phyloP scores from a whole-genome alignment of 2,888 invertebrate genomes.

The Hartigia nigra region DNA sequence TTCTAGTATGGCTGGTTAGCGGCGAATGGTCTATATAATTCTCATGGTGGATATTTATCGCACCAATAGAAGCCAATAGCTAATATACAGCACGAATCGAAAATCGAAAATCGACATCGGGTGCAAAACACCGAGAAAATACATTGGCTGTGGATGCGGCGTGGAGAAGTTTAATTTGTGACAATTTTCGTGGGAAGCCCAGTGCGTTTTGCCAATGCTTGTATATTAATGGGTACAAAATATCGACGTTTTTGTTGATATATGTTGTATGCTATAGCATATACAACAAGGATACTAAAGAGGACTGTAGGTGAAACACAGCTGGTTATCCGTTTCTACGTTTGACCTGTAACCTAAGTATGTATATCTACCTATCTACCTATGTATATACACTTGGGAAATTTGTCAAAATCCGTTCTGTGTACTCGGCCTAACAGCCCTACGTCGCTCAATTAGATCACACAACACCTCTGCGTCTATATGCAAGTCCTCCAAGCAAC shows the following conservation, averaged over 20 bases:
- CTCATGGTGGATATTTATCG: neutral
- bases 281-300: neutral
- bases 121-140: neutral
- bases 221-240: neutral
- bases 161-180: neutral
- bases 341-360: neutral
- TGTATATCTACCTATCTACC: neutral
- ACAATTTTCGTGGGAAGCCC: neutral
- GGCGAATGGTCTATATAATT: neutral
- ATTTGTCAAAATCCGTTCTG: conserved; percentile 31
- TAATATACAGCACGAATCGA: neutral
- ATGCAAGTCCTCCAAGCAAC: conserved; percentile 29
- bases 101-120: neutral
- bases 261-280: neutral
- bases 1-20: neutral
- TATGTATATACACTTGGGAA: conserved; percentile 27
- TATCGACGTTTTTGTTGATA: neutral
- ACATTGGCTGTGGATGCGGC: neutral
- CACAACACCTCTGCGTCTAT: conserved; percentile 23
- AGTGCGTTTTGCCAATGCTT: neutral
- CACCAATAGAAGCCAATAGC: neutral
- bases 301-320: neutral
- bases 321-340: conserved; percentile 22
- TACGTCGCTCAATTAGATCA: conserved; percentile 30
- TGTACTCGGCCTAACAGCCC: conserved; percentile 24